Conservation (phyloP, 1,140 invertebrate species). For the Apis mellifera region DNA sequence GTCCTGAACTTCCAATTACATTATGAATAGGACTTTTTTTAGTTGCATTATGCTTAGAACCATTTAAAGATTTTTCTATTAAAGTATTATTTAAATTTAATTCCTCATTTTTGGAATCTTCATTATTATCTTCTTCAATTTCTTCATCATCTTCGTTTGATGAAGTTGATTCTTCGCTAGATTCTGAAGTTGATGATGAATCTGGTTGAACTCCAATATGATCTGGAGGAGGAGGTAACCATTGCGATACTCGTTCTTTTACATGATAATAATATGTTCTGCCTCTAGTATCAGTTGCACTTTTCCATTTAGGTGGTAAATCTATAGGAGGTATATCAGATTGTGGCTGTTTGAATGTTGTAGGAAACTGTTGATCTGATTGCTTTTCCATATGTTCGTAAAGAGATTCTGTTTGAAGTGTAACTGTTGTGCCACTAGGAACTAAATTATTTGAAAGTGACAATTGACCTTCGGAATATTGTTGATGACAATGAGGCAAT, state of each 20-base stretch:
- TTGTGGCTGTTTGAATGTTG: slow-evolving; percentile 54
- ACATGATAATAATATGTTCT: slow-evolving; percentile 96
- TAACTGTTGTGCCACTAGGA: slow-evolving; percentile 63
- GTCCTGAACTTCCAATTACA: slow-evolving; percentile 8
- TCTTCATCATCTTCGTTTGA: slow-evolving; percentile 82
- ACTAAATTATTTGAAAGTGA: slow-evolving; percentile 67
- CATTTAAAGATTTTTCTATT: slow-evolving; percentile 44
- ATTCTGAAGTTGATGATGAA: slow-evolving; percentile 77
- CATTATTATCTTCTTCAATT: slow-evolving; percentile 77
- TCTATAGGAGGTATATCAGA: slow-evolving; percentile 83
- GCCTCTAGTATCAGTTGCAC: slow-evolving; percentile 89
- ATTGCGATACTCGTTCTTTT: slow-evolving; percentile 91
- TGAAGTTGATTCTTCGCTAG: slow-evolving; percentile 80
- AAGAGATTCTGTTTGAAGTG: slow-evolving; percentile 52
- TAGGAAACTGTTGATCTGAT: slow-evolving; percentile 58
- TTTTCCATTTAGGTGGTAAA: slow-evolving; percentile 94
- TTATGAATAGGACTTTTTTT: slow-evolving; percentile 55
- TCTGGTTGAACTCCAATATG: slow-evolving; percentile 81
- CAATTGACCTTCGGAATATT: slow-evolving; percentile 59
- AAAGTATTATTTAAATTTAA: slow-evolving; percentile 54
- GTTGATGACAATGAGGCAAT: slow-evolving; percentile 56
- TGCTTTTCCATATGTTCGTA: slow-evolving; percentile 54
- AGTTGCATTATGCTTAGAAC: slow-evolving; percentile 41
- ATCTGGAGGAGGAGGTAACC: slow-evolving; percentile 89
- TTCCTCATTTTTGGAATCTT: slow-evolving; percentile 61